Conservation (phyloP, 2,797 vertebrate genomes). For the Phrynocephalus vlangalii region DNA sequence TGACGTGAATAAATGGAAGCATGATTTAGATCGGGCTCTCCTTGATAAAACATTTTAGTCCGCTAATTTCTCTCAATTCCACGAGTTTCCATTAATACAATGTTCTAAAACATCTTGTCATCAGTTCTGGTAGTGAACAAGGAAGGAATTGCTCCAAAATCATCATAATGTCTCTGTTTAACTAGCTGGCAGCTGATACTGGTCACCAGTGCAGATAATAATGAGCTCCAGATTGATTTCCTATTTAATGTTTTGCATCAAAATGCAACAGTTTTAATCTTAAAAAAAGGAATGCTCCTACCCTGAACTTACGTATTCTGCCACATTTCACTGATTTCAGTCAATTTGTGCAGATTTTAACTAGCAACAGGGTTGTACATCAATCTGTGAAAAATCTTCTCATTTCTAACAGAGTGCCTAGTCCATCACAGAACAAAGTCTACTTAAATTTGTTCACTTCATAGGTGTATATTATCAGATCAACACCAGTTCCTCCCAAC, state of each 20-base stretch:
- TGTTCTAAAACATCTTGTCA: not conserved
- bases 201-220: not conserved
- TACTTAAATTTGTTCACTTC: not conserved
- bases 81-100: not conserved
- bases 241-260: not conserved
- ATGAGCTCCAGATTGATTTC: not conserved
- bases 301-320: not conserved
- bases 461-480: not conserved
- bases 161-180: not conserved
- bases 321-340: not conserved
- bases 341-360: not conserved
- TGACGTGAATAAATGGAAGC: constrained; percentile 99
- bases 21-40: constrained; percentile 83
- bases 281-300: not conserved
- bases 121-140: not conserved
- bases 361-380: not conserved
- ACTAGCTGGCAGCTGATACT: not conserved
- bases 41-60: not conserved
- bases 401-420: not conserved
- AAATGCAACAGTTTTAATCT: not conserved
- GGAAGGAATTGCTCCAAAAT: not conserved
- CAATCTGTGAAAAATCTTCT: not conserved
- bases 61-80: not conserved
- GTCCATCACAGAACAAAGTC: not conserved
- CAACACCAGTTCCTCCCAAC: not conserved